phyloP scores from a whole-genome alignment of 2,888 invertebrate species.

The Orthosia cruda region DNA sequence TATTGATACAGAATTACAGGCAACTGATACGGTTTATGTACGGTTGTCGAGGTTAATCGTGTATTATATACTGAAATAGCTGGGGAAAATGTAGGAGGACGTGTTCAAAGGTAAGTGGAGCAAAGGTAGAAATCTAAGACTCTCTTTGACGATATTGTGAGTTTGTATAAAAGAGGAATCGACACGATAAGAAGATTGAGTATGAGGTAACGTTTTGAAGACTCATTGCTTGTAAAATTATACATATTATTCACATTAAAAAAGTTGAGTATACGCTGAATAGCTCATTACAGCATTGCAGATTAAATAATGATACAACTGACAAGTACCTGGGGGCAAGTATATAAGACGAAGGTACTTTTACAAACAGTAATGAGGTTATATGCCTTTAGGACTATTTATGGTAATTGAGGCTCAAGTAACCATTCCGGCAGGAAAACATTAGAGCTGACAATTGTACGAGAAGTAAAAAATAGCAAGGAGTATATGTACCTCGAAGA shows the following conservation, averaged over 20 bases:
- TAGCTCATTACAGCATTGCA: not conserved
- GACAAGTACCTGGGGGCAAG: not conserved
- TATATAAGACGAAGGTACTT: slow-evolving; percentile 2
- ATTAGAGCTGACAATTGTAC: not conserved
- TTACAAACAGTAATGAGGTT: slow-evolving; percentile 4
- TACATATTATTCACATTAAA: not conserved
- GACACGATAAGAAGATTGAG: not conserved
- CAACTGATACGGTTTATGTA: slow-evolving; percentile 46
- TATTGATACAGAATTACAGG: slow-evolving; percentile 42
- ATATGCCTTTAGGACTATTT: slow-evolving; percentile 1
- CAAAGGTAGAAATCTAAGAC: not conserved
- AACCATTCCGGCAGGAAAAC: not conserved
- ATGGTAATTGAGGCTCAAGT: not conserved
- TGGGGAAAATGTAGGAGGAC: not conserved
- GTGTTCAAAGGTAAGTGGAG: not conserved
- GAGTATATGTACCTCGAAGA: not conserved
- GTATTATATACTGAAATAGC: slow-evolving; percentile 1
- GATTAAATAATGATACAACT: not conserved
- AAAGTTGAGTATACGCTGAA: not conserved
- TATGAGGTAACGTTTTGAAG: not conserved
- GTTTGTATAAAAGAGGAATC: not conserved
- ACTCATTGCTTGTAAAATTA: not conserved
- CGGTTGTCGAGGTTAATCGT: slow-evolving; percentile 33
- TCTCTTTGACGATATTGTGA: not conserved
- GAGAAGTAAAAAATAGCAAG: not conserved